Percentiles rank a stretch among this genome's conserved stretches.
phyloP scores from a whole-genome alignment of 2,888 invertebrate genomes.

The Rhagonycha lutea region DNA sequence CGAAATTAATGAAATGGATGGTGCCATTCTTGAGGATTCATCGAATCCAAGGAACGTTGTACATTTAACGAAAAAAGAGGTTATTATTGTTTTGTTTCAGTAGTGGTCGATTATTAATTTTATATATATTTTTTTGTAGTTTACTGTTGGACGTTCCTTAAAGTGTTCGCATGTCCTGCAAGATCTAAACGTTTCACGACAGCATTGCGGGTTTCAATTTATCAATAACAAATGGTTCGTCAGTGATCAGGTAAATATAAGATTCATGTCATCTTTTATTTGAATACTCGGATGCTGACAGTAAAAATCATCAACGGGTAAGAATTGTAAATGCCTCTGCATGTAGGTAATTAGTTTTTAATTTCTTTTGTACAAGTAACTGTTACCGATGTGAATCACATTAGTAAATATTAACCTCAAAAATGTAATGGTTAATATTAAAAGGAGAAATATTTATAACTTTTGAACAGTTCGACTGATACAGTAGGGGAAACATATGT shows the following conservation, averaged over 20 bases:
- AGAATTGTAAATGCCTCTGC: too few species aligned
- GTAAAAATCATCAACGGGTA: too few species aligned
- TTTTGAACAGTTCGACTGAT: too few species aligned
- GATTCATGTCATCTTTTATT: neutral
- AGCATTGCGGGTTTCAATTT: neutral
- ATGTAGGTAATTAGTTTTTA: too few species aligned
- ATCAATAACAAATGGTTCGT: neutral
- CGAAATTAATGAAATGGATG: neutral
- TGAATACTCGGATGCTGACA: neutral
- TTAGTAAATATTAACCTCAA: too few species aligned
- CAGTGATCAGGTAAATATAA: neutral
- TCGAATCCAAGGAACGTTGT: neutral
- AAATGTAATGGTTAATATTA: too few species aligned
- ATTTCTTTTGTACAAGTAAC: too few species aligned
- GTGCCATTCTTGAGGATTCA: neutral
- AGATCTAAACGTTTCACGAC: neutral
- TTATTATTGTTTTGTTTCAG: neutral
- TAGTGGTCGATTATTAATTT: neutral
- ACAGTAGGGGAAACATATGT: too few species aligned
- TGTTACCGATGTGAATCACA: too few species aligned
- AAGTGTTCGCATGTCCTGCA: neutral
- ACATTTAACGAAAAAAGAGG: neutral
- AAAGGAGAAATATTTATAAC: too few species aligned
- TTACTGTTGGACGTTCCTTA: neutral
- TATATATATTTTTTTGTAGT: neutral